Base-by-base conservation (phyloP, 1,140 invertebrate genomes). In the Achatina immaculata region DNA sequence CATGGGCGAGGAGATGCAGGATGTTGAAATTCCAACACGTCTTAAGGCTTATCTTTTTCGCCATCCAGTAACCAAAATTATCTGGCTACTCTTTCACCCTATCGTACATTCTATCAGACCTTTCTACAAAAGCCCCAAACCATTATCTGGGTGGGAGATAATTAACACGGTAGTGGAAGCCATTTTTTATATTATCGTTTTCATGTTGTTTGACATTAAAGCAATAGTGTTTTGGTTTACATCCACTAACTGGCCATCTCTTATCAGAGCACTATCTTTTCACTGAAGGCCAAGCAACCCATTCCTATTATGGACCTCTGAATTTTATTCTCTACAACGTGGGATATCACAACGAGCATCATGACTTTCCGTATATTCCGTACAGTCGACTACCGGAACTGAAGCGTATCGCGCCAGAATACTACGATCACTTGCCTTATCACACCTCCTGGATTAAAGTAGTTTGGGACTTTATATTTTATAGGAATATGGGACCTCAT, bases 221-320 rank as follows among this genome's bases (percentile, higher is more conserved):
- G 80, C 96, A 0, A 85, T 99, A 21, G 92, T 94, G 0, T 99
- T 97, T 99, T 95, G 98, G 98, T 0, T 81, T 98, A 9, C 98
- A 99, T 94, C 98, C 98, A 9, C 96, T 99, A 11, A 97, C 98
- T 51, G 98, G 97, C 0, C 98, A 99, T 91, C 99, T 99, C 88
- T 96, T 99, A 87, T 98, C 98, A 0, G 98, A 99, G 88, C 98
- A 99, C 92, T 99, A 99, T 91, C 98, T 99, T 95, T 99, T 98
- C 89, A 94, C 94, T 81, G 97, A 98, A 91, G 97, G 97, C 7
- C 97, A 95, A 90, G 98, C 99, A 91, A 99, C 98, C 0, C 99
- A 99, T 86, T 99, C 97, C 48, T 99, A 99, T 90, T 99, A 99
- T 91, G 98, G 98, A 0, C 95, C 95, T 19, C 92, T 99, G 21